Evolutionary conservation across 2,888 invertebrate species (phyloP).

Genomic region (Eupeodes luniger): DNA sequence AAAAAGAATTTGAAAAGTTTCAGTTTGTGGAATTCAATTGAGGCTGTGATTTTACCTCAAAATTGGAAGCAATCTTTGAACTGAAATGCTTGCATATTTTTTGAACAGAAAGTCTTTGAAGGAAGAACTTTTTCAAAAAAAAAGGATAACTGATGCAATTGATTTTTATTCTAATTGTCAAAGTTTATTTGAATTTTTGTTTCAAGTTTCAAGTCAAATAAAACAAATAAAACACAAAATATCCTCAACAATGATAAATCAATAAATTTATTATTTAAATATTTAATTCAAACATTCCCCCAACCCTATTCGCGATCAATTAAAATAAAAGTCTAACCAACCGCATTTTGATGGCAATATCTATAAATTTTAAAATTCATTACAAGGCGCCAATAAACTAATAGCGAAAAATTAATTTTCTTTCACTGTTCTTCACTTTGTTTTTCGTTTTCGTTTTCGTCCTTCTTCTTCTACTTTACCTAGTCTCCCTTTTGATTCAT

Average conservation of each 20-base stretch:
- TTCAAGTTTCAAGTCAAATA: no score
- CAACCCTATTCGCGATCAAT: background rate
- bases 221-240: no score
- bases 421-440: constrained; percentile 37
- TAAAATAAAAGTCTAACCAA: background rate
- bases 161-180: no score
- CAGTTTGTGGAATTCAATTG: constrained; percentile 42
- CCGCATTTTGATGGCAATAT: constrained; percentile 13
- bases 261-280: constrained; percentile 1
- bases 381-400: constrained; percentile 60
- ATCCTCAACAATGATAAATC: no score
- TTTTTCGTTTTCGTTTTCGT: background rate
- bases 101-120: background rate
- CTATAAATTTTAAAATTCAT: constrained; percentile 25
- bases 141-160: no score
- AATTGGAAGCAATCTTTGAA: constrained; percentile 4
- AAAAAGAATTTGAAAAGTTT: constrained; percentile 29
- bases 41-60: constrained; percentile 31
- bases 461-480: background rate
- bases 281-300: background rate
- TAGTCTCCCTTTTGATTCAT: background rate
- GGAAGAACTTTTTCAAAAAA: no score
- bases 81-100: constrained; percentile 1
- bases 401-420: constrained; percentile 57
- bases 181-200: no score